Evolutionary conservation across 1,140 invertebrate species (phyloP), one percentile per base, ranked within the genome.

Genomic region (Eubasilissa regina): DNA sequence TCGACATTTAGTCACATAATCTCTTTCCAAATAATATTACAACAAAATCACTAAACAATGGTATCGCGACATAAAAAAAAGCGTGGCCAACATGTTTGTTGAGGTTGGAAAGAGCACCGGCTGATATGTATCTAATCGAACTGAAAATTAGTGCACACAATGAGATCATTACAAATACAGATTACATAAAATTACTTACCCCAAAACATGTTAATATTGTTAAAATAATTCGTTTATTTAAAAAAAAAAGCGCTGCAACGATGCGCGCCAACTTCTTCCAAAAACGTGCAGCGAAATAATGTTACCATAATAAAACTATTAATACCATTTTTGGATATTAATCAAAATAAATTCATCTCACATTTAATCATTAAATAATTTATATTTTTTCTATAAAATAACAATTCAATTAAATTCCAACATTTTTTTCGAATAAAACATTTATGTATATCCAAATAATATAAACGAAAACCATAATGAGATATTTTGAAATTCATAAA

Each of bases 151-250:
- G 13, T n/a, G 19, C 0, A 1, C 6, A 47, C 19, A 15, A 17
- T 19, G 15, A 47, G 19, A 17, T 6, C 6, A 77, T 53, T 12
- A n/a, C 51, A 35, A 44, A 70, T 43, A 19, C 12, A 47, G 51
- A 53, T 68, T 48, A 44, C 15, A 12, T 70, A 81, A 73, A 48
- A 58, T 51, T 19, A 85, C 86, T 88, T 85, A 89, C 89, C 89
- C 89, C 89, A 89, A 85, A 89, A 89, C 87, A 89, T 89, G 53
- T 85, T 89, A 84, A 64, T 15, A 25, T 21, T 58, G 19, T 17
- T 17, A 58, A 58, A 19, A 56, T 56, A 21, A 11, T 3, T 19
- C 15, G 17, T 58, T 58, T 58, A 15, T 15, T 11, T 8, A 56
- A 15, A 56, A 56, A 15, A 19, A 19, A 17, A 17, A 56, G 7